Percentiles rank a stretch among this genome's conserved stretches.
phyloP scores from a whole-genome alignment of 2,797 vertebrate genomes.

The Thamnophis elegans region DNA sequence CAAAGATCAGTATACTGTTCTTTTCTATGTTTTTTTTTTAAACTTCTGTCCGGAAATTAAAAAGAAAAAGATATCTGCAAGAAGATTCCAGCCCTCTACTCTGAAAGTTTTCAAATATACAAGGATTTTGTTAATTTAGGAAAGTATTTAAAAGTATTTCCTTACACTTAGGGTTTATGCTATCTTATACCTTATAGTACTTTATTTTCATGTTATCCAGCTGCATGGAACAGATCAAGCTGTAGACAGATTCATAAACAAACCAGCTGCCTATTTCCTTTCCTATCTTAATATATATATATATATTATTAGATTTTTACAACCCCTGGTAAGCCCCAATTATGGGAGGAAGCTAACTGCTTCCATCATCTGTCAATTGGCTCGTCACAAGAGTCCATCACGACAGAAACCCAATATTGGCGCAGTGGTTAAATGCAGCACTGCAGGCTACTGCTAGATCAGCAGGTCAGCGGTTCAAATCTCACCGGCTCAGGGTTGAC shows the following conservation, averaged over 20 bases:
- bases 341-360: too few species aligned
- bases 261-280: background rate
- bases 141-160: background rate
- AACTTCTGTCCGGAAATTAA: background rate
- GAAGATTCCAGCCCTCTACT: background rate
- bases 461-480: too few species aligned
- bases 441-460: too few species aligned
- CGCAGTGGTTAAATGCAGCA: too few species aligned
- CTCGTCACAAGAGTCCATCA: too few species aligned
- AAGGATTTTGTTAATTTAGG: background rate
- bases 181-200: background rate
- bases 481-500: too few species aligned
- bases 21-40: background rate
- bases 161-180: background rate
- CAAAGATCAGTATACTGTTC: background rate
- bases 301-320: too few species aligned
- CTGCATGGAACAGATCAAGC: background rate
- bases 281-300: too few species aligned
- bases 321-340: too few species aligned
- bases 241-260: background rate
- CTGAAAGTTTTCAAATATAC: background rate
- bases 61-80: background rate
- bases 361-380: too few species aligned
- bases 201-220: background rate
- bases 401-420: too few species aligned